A percentile compares a stretch with the other conserved stretches of the same genome.
Evolutionary conservation across 2,113 vertebrate genomes (phyloP).

Genomic region (Microcebus lehilahytsara): DNA sequence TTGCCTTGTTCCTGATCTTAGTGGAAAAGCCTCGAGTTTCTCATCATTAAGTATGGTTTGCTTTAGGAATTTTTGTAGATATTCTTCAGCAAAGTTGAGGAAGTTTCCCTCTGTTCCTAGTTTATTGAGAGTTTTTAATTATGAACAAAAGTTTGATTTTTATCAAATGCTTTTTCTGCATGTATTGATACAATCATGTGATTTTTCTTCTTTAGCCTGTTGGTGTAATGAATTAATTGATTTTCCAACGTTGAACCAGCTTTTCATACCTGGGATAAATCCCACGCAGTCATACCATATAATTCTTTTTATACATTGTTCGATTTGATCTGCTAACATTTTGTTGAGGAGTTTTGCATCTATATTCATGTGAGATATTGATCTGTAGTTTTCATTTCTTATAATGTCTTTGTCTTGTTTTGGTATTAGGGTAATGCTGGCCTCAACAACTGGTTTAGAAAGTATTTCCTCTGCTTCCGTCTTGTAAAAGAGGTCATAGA

Average conservation of each 20-base stretch:
- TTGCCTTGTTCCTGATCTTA: neutral
- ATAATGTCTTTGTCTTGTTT: neutral
- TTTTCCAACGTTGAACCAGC: neutral
- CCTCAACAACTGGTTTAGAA: neutral
- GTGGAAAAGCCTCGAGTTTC: neutral
- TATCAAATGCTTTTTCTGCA: neutral
- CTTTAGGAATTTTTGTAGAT: neutral
- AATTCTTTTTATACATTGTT: neutral
- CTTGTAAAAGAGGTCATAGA: neutral
- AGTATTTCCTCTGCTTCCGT: neutral
- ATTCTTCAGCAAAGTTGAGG: neutral
- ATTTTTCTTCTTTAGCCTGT: neutral
- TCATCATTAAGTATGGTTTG: neutral
- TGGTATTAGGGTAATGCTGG: neutral
- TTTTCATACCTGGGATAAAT: neutral
- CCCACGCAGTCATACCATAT: neutral
- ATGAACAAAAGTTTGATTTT: neutral
- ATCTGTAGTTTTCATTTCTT: neutral
- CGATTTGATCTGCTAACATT: neutral
- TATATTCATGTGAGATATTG: neutral
- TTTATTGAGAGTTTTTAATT: neutral
- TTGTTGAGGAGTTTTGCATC: neutral
- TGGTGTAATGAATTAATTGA: neutral
- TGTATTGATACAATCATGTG: neutral
- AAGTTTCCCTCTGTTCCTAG: neutral